These are phyloP conservation scores for Rhabdomys pumilio DNA, from an alignment of 2,797 vertebrate species.

Conservation along the genomic window DNA sequence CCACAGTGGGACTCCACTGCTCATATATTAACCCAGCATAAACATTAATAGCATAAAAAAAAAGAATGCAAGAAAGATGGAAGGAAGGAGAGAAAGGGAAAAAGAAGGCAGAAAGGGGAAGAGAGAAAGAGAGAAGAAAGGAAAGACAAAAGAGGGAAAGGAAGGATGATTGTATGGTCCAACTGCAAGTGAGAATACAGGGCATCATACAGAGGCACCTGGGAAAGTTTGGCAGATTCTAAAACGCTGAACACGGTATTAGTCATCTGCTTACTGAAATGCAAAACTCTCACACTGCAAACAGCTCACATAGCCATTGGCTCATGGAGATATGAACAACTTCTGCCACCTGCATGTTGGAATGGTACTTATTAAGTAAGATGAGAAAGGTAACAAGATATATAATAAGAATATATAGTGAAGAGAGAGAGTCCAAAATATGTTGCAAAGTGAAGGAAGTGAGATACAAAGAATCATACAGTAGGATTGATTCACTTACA, in stretches of 20 bases:
- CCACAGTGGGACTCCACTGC: background rate
- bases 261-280: background rate
- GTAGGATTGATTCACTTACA: background rate
- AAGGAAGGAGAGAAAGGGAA: background rate
- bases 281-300: background rate
- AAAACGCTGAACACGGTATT: background rate
- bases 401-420: too few species aligned
- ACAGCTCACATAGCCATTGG: background rate
- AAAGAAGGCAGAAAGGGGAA: background rate
- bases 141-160: background rate
- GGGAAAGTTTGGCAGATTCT: background rate
- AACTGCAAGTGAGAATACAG: background rate
- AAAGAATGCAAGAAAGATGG: background rate
- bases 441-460: background rate
- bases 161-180: background rate
- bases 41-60: background rate
- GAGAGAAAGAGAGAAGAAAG: too few species aligned
- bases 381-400: background rate
- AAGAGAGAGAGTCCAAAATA: background rate
- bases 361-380: background rate
- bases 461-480: background rate
- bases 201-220: background rate
- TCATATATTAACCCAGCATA: background rate
- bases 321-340: background rate
- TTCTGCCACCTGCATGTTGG: background rate